phyloP scores from a whole-genome alignment of 2,113 vertebrate genomes.

The Buteo buteo region DNA sequence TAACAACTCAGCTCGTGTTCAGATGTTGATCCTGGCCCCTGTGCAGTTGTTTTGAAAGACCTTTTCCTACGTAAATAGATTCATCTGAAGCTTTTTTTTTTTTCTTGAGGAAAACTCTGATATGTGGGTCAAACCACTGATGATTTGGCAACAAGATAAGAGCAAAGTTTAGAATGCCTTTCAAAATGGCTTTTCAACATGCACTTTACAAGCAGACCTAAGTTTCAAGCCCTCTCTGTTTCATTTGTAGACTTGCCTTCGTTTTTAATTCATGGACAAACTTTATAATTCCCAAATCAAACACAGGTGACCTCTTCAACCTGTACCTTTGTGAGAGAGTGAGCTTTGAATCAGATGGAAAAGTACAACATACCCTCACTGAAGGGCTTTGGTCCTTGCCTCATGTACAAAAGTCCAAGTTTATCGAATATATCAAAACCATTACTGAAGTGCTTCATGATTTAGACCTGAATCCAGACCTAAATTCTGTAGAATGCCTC shows the following conservation, averaged over 20 bases:
- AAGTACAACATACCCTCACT: not conserved
- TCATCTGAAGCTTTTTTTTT: conserved; percentile 36
- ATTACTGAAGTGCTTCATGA: not conserved
- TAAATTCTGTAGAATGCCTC: not conserved
- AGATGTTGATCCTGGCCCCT: conserved; percentile 67
- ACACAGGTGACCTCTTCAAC: conserved; percentile 23
- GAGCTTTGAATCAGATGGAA: not conserved
- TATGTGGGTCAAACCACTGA: conserved; percentile 51
- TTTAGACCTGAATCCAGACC: not conserved
- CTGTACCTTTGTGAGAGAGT: not conserved
- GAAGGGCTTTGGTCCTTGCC: not conserved
- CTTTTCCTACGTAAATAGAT: conserved; percentile 48
- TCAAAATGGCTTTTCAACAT: conserved; percentile 63
- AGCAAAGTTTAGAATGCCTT: conserved; percentile 2
- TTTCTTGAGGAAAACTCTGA: not conserved
- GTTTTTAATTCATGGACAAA: conserved; percentile 39
- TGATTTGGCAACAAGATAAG: conserved; percentile 51
- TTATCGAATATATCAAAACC: not conserved
- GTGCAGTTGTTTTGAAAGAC: conserved; percentile 62
- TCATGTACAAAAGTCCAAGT: not conserved
- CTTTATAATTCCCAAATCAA: conserved; percentile 64
- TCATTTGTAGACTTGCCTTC: conserved; percentile 16
- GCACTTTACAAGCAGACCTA: conserved; percentile 18
- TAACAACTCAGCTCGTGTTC: conserved; percentile 62
- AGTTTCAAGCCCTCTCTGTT: conserved; percentile 46